These are phyloP conservation scores for Cheirogaleus medius DNA, from an alignment of 2,113 vertebrate genomes.

Conservation along the genomic window DNA sequence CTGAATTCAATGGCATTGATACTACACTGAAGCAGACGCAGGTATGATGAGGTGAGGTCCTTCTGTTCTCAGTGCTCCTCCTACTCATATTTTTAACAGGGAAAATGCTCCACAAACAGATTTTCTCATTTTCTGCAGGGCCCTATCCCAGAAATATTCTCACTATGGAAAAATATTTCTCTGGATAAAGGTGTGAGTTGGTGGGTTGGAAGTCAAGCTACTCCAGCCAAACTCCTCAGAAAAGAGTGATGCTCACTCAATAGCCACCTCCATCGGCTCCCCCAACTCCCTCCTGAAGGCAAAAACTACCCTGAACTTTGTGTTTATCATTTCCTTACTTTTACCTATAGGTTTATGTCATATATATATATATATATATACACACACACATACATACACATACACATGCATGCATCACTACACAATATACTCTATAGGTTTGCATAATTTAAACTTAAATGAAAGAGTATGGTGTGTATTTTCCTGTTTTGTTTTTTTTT, in stretches of 20 bases:
- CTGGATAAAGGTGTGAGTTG: neutral
- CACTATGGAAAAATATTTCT: neutral
- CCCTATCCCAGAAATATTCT: neutral
- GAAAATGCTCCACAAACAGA: neutral
- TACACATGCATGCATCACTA: neutral
- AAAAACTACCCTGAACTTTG: neutral
- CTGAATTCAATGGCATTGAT: neutral
- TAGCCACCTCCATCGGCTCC: rapidly evolving
- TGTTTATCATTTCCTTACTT: neutral
- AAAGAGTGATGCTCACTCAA: no score
- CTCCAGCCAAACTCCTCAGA: neutral
- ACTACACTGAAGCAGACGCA: neutral
- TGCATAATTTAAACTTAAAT: neutral
- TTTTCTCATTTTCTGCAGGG: neutral
- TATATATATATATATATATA: no score
- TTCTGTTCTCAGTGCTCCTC: neutral
- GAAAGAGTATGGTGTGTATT: neutral
- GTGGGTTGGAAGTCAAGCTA: neutral
- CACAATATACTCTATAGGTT: neutral
- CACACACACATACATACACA: no score
- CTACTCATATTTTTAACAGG: neutral
- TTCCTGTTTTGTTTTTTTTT: neutral
- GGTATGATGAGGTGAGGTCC: neutral
- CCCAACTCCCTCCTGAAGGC: neutral
- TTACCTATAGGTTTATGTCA: neutral